These are phyloP conservation scores for Rhagoletis zephyria DNA, from an alignment of 1,140 invertebrate species.

Conservation along the genomic window DNA sequence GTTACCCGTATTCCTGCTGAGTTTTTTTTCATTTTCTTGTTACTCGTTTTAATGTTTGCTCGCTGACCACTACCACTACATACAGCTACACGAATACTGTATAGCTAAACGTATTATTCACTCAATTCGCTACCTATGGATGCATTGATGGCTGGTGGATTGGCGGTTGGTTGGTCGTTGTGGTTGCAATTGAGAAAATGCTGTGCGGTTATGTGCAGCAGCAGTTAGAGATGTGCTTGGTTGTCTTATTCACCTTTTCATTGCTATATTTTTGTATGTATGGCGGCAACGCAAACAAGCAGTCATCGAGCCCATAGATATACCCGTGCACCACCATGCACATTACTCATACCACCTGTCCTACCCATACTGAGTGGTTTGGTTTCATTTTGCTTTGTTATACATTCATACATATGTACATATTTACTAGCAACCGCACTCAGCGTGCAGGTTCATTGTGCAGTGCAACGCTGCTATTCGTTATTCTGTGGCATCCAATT, in stretches of 20 bases:
- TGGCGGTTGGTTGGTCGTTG: background rate
- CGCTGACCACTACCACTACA: background rate
- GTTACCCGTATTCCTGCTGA: background rate
- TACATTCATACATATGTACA: no score
- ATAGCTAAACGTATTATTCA: background rate
- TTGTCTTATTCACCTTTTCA: background rate
- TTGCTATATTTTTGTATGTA: background rate
- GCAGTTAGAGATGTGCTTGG: background rate
- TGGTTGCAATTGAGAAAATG: background rate
- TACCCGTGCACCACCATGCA: background rate
- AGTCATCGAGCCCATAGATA: background rate
- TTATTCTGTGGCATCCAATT: background rate
- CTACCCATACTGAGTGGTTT: background rate
- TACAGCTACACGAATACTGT: no score
- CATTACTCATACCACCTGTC: conserved; percentile 13
- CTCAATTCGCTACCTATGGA: background rate
- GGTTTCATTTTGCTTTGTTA: background rate
- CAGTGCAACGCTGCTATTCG: background rate
- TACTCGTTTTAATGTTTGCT: background rate
- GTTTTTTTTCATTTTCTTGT: background rate
- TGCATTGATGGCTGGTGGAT: background rate
- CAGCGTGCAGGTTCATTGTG: background rate
- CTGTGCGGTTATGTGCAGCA: background rate
- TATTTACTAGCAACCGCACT: background rate
- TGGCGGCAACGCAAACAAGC: background rate